Percentiles rank a stretch among this genome's conserved stretches.
These are phyloP conservation scores for Pseudolycoriella hygida DNA, from an alignment of 2,888 invertebrate species.

Conservation along the genomic window DNA sequence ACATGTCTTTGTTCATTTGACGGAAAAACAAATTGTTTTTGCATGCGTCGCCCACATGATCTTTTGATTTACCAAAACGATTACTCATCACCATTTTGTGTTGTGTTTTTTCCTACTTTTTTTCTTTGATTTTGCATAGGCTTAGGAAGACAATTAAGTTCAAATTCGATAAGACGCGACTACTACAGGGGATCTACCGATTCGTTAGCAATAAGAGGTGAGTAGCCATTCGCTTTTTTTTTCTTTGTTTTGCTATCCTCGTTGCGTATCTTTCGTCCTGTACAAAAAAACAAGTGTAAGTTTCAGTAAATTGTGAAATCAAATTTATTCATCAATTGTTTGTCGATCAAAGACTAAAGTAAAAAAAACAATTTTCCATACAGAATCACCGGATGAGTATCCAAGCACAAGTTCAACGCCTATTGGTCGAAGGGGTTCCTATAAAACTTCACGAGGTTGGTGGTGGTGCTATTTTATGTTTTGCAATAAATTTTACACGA, in stretches of 20 bases:
- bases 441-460: slow-evolving; percentile 69
- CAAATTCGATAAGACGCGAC: slow-evolving; percentile 65
- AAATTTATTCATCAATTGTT: neutral
- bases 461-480: slow-evolving; percentile 14
- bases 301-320: neutral
- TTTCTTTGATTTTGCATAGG: slow-evolving; percentile 12
- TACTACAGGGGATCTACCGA: slow-evolving; percentile 86
- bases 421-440: slow-evolving; percentile 66
- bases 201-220: slow-evolving; percentile 69
- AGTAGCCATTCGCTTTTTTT: slow-evolving; percentile 12
- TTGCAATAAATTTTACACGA: slow-evolving; percentile 3
- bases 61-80: slow-evolving; percentile 7
- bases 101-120: slow-evolving; percentile 10
- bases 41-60: slow-evolving; percentile 1
- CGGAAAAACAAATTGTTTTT: no score
- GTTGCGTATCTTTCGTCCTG: neutral
- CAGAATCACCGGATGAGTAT: slow-evolving; percentile 31
- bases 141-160: slow-evolving; percentile 29
- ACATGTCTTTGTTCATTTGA: slow-evolving; percentile 12
- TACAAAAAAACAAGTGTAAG: no score
- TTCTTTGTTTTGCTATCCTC: slow-evolving; percentile 1
- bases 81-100: slow-evolving; percentile 9
- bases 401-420: slow-evolving; percentile 40
- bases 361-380: slow-evolving; percentile 9
- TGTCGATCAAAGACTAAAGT: slow-evolving; percentile 3